Evolutionary conservation across 2,113 vertebrate species (phyloP).

Genomic region (Eudyptes chrysolophus): DNA sequence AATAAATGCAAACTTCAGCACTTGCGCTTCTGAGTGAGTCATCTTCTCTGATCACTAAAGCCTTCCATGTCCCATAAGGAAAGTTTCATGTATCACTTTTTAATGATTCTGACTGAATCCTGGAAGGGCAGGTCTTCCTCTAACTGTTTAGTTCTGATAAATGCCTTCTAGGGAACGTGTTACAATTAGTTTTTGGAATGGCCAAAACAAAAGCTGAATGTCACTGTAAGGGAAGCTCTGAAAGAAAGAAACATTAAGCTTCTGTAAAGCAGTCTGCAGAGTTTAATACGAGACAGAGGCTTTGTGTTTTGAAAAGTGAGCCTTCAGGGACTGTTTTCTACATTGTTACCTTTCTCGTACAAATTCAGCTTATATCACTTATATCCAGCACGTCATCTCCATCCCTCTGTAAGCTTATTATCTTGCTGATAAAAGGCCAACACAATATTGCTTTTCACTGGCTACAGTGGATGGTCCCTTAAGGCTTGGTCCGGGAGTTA

Average conservation of each 20-base stretch:
- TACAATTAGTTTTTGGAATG: not conserved
- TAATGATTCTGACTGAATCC: not conserved
- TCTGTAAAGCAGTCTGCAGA: constrained; percentile 11
- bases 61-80: not conserved
- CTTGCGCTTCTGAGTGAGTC: not conserved
- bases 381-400: not conserved
- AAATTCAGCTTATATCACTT: constrained; percentile 16
- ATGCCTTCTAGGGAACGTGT: not conserved
- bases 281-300: not conserved
- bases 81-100: not conserved
- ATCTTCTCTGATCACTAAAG: not conserved
- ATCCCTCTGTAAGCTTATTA: not conserved
- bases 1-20: constrained; percentile 27
- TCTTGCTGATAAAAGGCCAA: not conserved
- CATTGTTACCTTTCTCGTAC: not conserved
- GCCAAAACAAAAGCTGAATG: not conserved
- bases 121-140: constrained; percentile 2
- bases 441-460: not conserved
- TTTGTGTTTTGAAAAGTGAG: constrained; percentile 19
- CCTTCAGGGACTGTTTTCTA: not conserved
- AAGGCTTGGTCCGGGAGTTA: not conserved
- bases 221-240: not conserved
- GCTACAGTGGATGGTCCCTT: not conserved
- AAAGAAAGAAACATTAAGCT: not conserved
- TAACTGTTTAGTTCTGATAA: not conserved